phyloP scores from a whole-genome alignment of 2,113 vertebrate species.

The Baryphthengus martii region DNA sequence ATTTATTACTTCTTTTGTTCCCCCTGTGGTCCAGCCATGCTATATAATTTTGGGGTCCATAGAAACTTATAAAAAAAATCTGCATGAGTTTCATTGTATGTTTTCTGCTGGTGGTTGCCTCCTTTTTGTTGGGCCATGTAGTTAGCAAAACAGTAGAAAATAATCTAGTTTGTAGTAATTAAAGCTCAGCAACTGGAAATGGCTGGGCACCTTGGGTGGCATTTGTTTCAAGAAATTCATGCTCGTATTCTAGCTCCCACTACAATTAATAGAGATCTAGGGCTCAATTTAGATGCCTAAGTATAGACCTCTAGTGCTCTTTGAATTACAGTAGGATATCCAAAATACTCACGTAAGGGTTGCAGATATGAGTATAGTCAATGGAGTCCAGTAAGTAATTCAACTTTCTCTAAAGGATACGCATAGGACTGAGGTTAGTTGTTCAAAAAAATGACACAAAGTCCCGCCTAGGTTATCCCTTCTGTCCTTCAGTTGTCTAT shows the following conservation, averaged over 20 bases:
- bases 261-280: background rate
- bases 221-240: background rate
- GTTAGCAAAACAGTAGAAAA: too few species aligned
- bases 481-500: background rate
- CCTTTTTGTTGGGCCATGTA: too few species aligned
- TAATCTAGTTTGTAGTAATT: background rate
- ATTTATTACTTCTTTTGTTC: too few species aligned
- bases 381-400: background rate
- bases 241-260: fast-evolving
- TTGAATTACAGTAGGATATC: background rate
- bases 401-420: background rate
- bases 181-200: background rate
- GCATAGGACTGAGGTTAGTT: background rate
- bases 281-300: background rate
- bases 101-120: too few species aligned
- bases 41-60: too few species aligned
- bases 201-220: background rate
- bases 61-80: too few species aligned
- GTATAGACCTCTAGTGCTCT: background rate
- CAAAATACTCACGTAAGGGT: background rate
- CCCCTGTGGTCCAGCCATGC: too few species aligned
- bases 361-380: background rate
- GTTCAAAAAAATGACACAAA: background rate
- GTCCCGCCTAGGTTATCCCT: background rate
- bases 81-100: too few species aligned